These are phyloP conservation scores for Dolomedes plantarius DNA, from an alignment of 2,888 invertebrate species.

Conservation along the genomic window DNA sequence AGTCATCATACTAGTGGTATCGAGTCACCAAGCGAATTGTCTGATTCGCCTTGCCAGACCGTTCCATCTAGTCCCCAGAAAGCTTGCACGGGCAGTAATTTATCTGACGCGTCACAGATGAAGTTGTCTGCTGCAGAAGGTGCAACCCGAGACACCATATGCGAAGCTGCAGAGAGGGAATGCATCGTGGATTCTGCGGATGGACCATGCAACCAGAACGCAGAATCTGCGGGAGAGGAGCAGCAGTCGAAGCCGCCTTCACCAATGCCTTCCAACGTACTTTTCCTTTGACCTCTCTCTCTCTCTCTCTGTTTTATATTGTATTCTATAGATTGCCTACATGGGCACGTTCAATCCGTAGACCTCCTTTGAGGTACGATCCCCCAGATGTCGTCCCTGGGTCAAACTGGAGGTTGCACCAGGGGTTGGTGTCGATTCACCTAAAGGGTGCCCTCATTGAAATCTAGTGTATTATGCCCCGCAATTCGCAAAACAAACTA, in stretches of 20 bases:
- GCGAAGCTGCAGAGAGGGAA: background rate
- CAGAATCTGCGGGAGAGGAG: background rate
- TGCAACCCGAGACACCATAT: background rate
- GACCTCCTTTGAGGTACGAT: too few species aligned
- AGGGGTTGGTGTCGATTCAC: too few species aligned
- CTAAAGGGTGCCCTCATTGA: too few species aligned
- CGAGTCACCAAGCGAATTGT: conserved; percentile 94
- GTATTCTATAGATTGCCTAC: too few species aligned
- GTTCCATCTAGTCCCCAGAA: conserved; percentile 80
- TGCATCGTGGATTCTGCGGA: background rate
- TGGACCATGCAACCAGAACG: background rate
- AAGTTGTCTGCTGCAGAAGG: background rate
- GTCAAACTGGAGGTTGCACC: too few species aligned
- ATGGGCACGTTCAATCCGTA: too few species aligned
- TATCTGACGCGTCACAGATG: conserved; percentile 21
- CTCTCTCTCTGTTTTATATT: too few species aligned
- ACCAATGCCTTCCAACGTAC: too few species aligned
- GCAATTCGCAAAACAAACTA: too few species aligned
- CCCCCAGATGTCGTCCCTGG: too few species aligned
- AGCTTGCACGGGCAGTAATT: conserved; percentile 12
- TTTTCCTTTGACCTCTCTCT: too few species aligned
- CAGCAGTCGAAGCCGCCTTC: background rate
- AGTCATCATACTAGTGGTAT: conserved; percentile 92
- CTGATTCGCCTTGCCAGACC: conserved; percentile 94
- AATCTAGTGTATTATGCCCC: too few species aligned